A percentile compares a stretch with the other conserved stretches of the same genome.
These are phyloP conservation scores for Pyrrhura leucotis DNA, from an alignment of 2,797 vertebrate species.

Conservation along the genomic window DNA sequence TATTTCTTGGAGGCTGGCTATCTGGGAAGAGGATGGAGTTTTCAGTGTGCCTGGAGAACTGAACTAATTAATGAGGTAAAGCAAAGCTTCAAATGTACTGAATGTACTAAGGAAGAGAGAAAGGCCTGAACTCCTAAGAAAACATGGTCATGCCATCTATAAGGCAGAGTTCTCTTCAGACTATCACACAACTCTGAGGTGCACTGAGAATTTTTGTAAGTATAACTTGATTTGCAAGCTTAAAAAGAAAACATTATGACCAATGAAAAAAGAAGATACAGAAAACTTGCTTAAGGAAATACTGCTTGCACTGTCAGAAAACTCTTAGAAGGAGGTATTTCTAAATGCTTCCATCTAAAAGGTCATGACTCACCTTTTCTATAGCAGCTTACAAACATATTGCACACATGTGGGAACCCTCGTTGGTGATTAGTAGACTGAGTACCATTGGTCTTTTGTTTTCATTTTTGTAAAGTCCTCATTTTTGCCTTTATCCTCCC, in stretches of 20 bases:
- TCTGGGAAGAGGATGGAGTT: neutral
- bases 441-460: neutral
- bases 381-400: neutral
- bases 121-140: conserved; percentile 27
- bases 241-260: neutral
- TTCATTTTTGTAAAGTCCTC: neutral
- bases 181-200: neutral
- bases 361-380: neutral
- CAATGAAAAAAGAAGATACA: neutral
- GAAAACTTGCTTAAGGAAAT: neutral
- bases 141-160: neutral
- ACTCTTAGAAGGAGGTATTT: neutral
- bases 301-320: neutral
- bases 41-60: neutral
- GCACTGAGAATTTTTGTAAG: neutral
- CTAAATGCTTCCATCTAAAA: neutral
- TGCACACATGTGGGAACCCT: neutral
- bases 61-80: conserved; percentile 48
- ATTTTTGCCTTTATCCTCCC: neutral
- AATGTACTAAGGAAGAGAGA: neutral
- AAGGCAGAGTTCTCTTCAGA: neutral
- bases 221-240: neutral
- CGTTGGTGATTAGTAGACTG: neutral
- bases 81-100: neutral
- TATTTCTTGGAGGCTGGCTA: conserved; percentile 24